phyloP scores from a whole-genome alignment of 2,113 vertebrate species.

The Dipodomys ordii region DNA sequence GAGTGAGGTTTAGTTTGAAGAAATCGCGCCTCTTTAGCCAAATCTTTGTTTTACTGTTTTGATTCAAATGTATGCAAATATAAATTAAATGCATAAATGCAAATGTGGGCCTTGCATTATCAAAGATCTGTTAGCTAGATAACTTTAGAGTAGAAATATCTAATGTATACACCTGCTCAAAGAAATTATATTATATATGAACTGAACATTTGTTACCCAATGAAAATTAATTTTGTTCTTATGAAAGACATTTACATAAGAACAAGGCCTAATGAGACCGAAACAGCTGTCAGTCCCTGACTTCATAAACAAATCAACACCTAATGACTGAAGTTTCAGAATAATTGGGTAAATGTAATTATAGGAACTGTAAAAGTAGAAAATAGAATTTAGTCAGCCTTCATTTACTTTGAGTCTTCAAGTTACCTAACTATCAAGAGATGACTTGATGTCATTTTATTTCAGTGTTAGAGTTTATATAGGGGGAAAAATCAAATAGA shows the following conservation, averaged over 20 bases:
- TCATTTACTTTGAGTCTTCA: constrained; percentile 83
- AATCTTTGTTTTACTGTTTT: constrained; percentile 63
- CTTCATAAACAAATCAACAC: constrained; percentile 91
- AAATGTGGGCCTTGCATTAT: constrained; percentile 18
- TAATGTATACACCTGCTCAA: constrained; percentile 79
- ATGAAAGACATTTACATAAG: constrained; percentile 88
- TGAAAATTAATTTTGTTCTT: constrained; percentile 90
- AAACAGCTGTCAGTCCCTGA: constrained; percentile 88
- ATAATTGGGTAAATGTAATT: constrained; percentile 89
- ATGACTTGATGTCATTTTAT: constrained; percentile 71
- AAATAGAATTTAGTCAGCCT: constrained; percentile 84
- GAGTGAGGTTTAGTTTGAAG: background rate
- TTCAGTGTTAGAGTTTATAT: constrained; percentile 70
- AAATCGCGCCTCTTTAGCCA: constrained; percentile 22
- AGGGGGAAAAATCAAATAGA: constrained; percentile 40
- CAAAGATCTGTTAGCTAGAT: constrained; percentile 47
- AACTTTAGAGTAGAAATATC: constrained; percentile 58
- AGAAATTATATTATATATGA: constrained; percentile 82
- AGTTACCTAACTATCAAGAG: constrained; percentile 74
- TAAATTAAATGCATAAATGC: constrained; percentile 62
- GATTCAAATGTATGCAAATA: constrained; percentile 51
- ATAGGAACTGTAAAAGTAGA: constrained; percentile 85
- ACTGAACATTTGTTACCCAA: constrained; percentile 82
- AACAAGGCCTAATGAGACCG: constrained; percentile 87
- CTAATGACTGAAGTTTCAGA: constrained; percentile 86